Base-by-base conservation (phyloP, 2,888 invertebrate genomes). In the Smittia aterrima region DNA sequence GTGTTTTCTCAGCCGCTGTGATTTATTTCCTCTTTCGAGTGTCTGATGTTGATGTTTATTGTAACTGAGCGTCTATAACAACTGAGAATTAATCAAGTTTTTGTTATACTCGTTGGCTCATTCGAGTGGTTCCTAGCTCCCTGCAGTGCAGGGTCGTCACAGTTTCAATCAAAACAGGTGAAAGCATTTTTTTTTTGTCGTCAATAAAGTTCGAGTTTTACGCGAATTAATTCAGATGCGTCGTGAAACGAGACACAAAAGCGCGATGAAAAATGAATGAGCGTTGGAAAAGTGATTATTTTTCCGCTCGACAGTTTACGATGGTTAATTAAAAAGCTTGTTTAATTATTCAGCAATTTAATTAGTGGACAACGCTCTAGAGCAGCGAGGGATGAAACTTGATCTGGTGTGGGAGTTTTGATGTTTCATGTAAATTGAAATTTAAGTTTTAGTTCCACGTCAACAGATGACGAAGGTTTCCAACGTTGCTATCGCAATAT, bases 301-400 rank as follows among this genome's bases (percentile, higher is more conserved):
- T 47, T 58, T 58, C 58, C 58, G 58, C 58, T 58, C 22, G 58
- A 58, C 47, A 16, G 11, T 16, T 11, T 47, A 11, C 58, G 58
- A 20, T 58, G 58, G 58, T 13, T 58, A 58, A 58, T 58, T 58
- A 58, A 58, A 58, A 58, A 58, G 58, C 20, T 18, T 22, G 58
- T 58, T 58, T 58, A 58, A 58, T 58, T 58, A 58, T 58, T 58
- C 58, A 58, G 9, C 58, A 58, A 58, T 58, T 58, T 58, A 58
- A 58, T 58, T 58, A 58, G 58, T 18, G 58, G 22, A 58, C 58
- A 58, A 13, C 58, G 58, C 22, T 18, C 4, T 58, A 18, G 22
- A 58, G 18, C 58, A 6, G 9, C 22, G 20, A 58, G 22, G 58
- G 22, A 58, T 18, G 13, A 22, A 22, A 9, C 13, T 58, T 9